Conservation (phyloP, 2,888 invertebrate species). For the Patella depressa region DNA sequence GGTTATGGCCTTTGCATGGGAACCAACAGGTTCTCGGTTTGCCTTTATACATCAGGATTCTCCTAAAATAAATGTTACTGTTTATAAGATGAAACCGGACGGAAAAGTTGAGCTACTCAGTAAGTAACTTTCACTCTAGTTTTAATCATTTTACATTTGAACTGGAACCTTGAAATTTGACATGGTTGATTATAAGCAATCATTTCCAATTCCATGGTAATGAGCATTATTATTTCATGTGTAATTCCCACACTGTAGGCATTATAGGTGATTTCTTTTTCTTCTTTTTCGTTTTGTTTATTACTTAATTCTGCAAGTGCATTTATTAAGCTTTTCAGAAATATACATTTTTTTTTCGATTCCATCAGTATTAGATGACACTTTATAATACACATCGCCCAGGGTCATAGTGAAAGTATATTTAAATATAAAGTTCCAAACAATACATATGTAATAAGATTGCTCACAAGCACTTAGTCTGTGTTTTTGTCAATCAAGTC, state of each 20-base stretch:
- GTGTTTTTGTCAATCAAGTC: too few species aligned
- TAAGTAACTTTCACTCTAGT: constrained; percentile 74
- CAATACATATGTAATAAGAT: too few species aligned
- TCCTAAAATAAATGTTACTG: constrained; percentile 86
- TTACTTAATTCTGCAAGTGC: neutral
- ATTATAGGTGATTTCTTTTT: neutral
- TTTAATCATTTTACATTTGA: too few species aligned
- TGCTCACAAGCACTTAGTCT: too few species aligned
- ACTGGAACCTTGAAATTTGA: too few species aligned
- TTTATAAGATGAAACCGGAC: constrained; percentile 91
- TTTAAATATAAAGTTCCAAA: too few species aligned
- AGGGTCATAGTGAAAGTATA: too few species aligned
- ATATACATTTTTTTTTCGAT: neutral
- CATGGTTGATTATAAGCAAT: too few species aligned
- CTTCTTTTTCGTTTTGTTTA: neutral
- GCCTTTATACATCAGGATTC: constrained; percentile 94
- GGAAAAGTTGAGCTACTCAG: constrained; percentile 90
- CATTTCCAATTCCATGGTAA: too few species aligned
- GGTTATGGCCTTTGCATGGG: constrained; percentile 93
- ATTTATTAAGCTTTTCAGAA: neutral
- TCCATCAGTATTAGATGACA: neutral
- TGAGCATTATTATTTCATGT: too few species aligned
- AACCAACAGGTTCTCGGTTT: constrained; percentile 95
- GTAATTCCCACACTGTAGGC: too few species aligned
- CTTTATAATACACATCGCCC: neutral